A percentile compares a stretch with the other conserved stretches of the same genome.
phyloP scores from a whole-genome alignment of 2,113 vertebrate species.

The Hippocampus barbouri region DNA sequence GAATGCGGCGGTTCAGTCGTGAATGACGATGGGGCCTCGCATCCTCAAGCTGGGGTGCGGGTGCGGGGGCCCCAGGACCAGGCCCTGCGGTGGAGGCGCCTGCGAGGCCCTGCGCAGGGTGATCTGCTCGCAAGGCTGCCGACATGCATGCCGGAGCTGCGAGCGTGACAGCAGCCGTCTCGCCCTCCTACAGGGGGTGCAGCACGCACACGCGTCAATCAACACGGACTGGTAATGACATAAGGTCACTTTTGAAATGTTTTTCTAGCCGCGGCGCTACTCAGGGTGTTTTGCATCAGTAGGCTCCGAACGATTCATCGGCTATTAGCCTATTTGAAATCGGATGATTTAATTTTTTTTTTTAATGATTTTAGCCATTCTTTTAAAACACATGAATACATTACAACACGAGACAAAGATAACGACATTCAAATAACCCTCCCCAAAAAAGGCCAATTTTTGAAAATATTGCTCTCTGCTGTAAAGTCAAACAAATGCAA shows the following conservation, averaged over 20 bases:
- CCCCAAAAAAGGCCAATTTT: too few species aligned
- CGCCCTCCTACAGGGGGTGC: constrained; percentile 66
- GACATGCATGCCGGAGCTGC: constrained; percentile 76
- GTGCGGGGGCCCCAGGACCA: constrained; percentile 69
- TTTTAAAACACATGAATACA: too few species aligned
- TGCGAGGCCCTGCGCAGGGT: constrained; percentile 70
- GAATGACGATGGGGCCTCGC: constrained; percentile 79
- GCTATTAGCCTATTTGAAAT: too few species aligned
- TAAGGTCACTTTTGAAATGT: neutral
- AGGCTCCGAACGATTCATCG: too few species aligned
- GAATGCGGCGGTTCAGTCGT: constrained; percentile 64
- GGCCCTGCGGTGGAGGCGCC: constrained; percentile 63
- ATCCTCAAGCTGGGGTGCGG: constrained; percentile 79
- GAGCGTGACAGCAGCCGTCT: constrained; percentile 75
- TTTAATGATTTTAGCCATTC: too few species aligned
- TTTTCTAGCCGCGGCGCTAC: neutral
- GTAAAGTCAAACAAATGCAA: too few species aligned
- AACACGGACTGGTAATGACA: neutral
- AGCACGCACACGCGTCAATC: constrained; percentile 35
- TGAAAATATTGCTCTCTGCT: too few species aligned
- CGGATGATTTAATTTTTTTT: too few species aligned
- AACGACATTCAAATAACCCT: too few species aligned
- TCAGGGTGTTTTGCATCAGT: too few species aligned
- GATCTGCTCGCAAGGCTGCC: constrained; percentile 79
- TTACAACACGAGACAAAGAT: too few species aligned